Conservation (phyloP, 2,888 invertebrate genomes). For the Trissonchulus latispiculum region DNA sequence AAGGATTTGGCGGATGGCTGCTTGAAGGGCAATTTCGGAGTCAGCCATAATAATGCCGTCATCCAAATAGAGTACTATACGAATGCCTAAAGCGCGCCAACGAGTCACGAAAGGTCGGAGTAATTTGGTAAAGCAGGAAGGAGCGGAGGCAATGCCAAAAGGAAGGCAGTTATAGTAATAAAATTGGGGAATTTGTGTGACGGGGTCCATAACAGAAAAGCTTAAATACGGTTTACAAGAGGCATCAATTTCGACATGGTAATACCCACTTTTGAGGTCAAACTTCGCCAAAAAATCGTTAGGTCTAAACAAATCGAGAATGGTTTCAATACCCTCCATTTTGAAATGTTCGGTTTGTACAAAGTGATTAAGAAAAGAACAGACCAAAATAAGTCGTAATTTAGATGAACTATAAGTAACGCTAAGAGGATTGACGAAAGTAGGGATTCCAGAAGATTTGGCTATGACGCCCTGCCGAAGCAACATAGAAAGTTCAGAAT, state of each 20-base stretch:
- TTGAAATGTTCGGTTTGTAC: neutral
- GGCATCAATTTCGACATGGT: neutral
- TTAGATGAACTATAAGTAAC: neutral
- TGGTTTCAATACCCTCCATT: neutral
- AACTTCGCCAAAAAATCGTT: neutral
- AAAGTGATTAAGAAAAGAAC: neutral
- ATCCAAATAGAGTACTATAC: neutral
- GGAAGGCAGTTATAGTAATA: neutral
- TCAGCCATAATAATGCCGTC: neutral
- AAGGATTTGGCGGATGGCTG: neutral
- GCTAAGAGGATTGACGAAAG: neutral
- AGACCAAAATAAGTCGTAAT: neutral
- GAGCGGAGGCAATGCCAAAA: neutral
- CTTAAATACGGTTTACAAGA: neutral
- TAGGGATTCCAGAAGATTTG: neutral
- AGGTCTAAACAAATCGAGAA: neutral
- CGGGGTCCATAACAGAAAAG: neutral
- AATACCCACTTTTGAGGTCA: neutral
- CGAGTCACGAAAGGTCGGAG: neutral
- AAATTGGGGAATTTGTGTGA: neutral
- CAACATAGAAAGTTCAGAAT: neutral
- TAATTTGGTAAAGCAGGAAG: neutral
- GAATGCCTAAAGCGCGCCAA: neutral
- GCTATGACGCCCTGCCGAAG: neutral
- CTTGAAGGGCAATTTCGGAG: neutral